These are phyloP conservation scores for Andinoacara biseriatus DNA, from an alignment of 2,113 vertebrate genomes.

Conservation along the genomic window DNA sequence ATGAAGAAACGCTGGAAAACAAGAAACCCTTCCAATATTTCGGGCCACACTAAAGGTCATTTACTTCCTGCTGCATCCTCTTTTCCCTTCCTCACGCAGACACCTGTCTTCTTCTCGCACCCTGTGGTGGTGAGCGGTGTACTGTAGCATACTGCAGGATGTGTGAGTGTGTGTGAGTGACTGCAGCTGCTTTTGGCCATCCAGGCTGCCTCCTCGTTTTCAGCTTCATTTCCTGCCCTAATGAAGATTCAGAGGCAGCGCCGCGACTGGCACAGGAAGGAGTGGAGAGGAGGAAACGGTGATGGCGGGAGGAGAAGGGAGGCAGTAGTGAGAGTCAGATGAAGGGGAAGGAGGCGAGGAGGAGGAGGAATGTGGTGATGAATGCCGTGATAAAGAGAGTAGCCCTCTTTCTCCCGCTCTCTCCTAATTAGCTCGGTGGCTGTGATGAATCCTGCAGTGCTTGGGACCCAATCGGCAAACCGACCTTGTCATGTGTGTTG, in stretches of 20 bases:
- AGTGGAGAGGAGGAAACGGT: slow-evolving; percentile 21
- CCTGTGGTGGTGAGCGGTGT: slow-evolving; percentile 45
- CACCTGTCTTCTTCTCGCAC: slow-evolving; percentile 50
- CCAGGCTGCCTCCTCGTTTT: slow-evolving; percentile 82
- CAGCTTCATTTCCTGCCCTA: slow-evolving; percentile 84
- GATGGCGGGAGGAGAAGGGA: slow-evolving; percentile 21
- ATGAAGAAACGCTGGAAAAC: background rate
- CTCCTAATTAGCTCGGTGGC: slow-evolving; percentile 69
- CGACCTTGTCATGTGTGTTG: slow-evolving; percentile 80
- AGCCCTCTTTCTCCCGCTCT: slow-evolving; percentile 21
- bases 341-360: slow-evolving; percentile 4
- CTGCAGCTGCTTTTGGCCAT: slow-evolving; percentile 82
- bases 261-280: slow-evolving; percentile 59
- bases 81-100: slow-evolving; percentile 18
- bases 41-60: background rate
- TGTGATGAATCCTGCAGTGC: slow-evolving; percentile 77
- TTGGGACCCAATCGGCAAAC: slow-evolving; percentile 64
- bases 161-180: slow-evolving; percentile 57
- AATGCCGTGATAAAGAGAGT: slow-evolving; percentile 45
- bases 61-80: background rate
- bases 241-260: slow-evolving; percentile 84
- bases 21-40: background rate
- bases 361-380: slow-evolving; percentile 19
- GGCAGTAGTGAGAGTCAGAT: slow-evolving; percentile 22
- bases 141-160: slow-evolving; percentile 47